Base-by-base conservation (phyloP, 2,113 vertebrate species). In the Puffinus mauretanicus region DNA sequence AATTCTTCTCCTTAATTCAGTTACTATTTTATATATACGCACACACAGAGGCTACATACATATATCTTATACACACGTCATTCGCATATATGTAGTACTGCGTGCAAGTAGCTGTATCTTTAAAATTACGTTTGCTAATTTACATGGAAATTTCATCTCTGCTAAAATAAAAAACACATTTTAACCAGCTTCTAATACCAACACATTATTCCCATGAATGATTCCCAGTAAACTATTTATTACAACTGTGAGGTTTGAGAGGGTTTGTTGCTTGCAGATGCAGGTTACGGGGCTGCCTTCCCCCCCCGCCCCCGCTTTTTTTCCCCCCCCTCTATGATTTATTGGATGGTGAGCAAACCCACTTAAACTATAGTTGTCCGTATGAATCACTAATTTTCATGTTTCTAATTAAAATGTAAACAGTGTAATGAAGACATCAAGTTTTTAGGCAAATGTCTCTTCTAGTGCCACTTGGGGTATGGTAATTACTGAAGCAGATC, bases 401-500 rank as follows among this genome's bases (percentile, higher is more conserved):
- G 98, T 98, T 98, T 99, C 99, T 99, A 99, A 99, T 99, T 99
- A 99, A 99, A 99, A 99, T 99, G 99, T 99, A 99, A 99, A 99
- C 99, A 99, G 98, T 98, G 98, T 99, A 99, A 99, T 99, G 98
- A 99, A 99, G 99, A 99, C 99, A 99, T 99, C 99, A 99, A 99
- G 98, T 99, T 99, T 99, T 99, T 99, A 99, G 98, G 98, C 98
- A 99, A 99, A 99, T 98, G 98, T 98, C 98, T 99, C 98, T 98
- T 97, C 95, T 98, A 97, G 97, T 98, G 99, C 98, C 99, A 99
- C 99, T 99, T 98, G 99, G 99, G 99, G 98, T 99, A 99, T 99
- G 99, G 98, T 99, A 99, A 99, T 99, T 99, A 99, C 98, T 98
- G 98, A 98, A 98, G 98, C 98, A 99, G 98, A 99, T 99, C 99